phyloP scores from a whole-genome alignment of 2,888 invertebrate genomes.

The Aleiodes leptofemur region DNA sequence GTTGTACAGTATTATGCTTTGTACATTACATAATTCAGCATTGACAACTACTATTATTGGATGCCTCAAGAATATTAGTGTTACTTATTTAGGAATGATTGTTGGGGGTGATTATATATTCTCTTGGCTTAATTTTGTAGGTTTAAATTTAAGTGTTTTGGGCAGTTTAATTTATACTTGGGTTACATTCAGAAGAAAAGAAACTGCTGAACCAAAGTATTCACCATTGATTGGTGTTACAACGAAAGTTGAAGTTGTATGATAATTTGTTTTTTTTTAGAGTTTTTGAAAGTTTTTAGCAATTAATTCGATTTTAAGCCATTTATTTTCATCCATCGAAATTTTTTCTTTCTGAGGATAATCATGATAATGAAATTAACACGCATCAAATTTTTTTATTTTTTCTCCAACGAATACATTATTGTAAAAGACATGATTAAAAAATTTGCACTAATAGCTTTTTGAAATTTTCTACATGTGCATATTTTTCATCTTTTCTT shows the following conservation, averaged over 20 bases:
- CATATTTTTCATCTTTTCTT: too few species aligned
- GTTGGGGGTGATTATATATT: conserved; percentile 99
- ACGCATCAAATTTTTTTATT: too few species aligned
- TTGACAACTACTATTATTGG: conserved; percentile 99
- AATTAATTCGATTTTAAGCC: background rate
- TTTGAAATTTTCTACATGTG: too few species aligned
- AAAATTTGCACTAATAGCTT: too few species aligned
- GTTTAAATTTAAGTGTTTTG: conserved; percentile 94
- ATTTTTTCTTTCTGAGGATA: too few species aligned
- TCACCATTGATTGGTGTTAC: conserved; percentile 62
- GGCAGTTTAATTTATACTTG: conserved; percentile 92
- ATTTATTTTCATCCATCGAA: background rate
- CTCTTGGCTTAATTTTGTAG: conserved; percentile 94
- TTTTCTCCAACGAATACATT: too few species aligned
- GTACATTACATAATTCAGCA: conserved; percentile 98
- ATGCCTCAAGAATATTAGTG: conserved; percentile 97
- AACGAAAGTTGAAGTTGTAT: conserved; percentile 74
- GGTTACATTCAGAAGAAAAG: conserved; percentile 86
- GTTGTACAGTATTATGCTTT: conserved; percentile 95
- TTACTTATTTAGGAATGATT: conserved; percentile 98
- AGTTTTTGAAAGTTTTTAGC: background rate
- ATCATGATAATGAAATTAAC: too few species aligned
- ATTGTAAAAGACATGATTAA: too few species aligned
- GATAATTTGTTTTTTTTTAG: conserved; percentile 51
- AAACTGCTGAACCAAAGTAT: conserved; percentile 70